phyloP scores from a whole-genome alignment of 2,113 vertebrate species.

The Eonycteris spelaea region DNA sequence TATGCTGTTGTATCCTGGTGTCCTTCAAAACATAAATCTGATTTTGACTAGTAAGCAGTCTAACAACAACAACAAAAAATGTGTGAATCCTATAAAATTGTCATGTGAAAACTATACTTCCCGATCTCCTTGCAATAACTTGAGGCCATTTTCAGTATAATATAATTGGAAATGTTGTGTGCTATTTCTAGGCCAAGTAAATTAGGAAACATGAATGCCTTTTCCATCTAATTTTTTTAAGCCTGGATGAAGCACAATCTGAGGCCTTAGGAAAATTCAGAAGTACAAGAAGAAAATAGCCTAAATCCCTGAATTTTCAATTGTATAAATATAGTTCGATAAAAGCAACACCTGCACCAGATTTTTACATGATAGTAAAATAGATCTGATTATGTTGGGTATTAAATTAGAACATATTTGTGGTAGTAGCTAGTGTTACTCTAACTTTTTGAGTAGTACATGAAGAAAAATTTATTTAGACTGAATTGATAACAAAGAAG shows the following conservation, averaged over 20 bases:
- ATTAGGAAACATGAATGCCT: neutral
- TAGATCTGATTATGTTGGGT: neutral
- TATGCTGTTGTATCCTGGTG: neutral
- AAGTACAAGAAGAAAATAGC: neutral
- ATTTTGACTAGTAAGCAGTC: neutral
- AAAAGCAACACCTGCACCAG: neutral
- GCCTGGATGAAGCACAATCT: neutral
- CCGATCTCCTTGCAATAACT: neutral
- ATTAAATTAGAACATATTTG: neutral
- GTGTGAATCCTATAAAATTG: neutral
- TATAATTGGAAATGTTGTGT: neutral
- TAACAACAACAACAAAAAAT: neutral
- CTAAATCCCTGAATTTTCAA: neutral
- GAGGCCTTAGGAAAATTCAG: neutral
- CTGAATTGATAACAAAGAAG: neutral
- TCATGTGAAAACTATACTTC: neutral
- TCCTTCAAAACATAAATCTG: neutral
- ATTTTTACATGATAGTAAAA: neutral
- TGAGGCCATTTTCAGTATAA: neutral
- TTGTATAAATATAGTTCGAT: neutral
- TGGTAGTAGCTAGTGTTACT: neutral
- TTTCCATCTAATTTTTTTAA: neutral
- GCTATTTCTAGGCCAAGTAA: neutral
- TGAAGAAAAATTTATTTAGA: neutral
- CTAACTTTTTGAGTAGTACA: neutral